Base-by-base conservation (phyloP, 2,888 invertebrate genomes). In the Apomyelois bistriatella region DNA sequence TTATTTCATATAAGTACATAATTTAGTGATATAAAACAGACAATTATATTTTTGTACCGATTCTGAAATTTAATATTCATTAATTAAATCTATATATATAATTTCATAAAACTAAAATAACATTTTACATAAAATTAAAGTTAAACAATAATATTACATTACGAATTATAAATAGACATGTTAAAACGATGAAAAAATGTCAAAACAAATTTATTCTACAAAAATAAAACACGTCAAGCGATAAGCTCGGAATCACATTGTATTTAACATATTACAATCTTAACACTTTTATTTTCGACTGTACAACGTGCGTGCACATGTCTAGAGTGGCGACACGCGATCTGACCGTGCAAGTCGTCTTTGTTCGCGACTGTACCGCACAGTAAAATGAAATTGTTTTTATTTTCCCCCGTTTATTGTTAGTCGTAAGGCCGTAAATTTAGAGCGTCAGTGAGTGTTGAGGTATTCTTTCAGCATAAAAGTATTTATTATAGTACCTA, bases 271-370 rank as follows among this genome's bases (percentile, higher is more conserved):
- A 32, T 32, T 46, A 30, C n/a, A 40, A 8, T 13, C 22, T 22
- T 22, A 22, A 40, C 32, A 46, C 49, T 50, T 50, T 50, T 50
- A 13, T 30, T 16, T 13, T 30, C 32, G 41, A 50, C 30, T 40
- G 49, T 50, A 50, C 40, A 17, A n/a, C 12, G 68, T 73, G 74
- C 74, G 75, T 75, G 74, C 55, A 66, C 65, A 57, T 61, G 35
- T 35, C 32, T 13, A 66, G 60, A 62, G 58, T 62, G 61, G 63
- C 60, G 64, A 67, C 77, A 77, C 76, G 78, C 76, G 57, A 76
- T 51, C 59, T 65, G 64, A 55, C 65, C 66, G 59, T 51, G 57
- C 55, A 52, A 56, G 47, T 57, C 60, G 53, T 52, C 57, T 66
- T 68, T 73, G 70, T 70, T 50, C 57, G 63, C 71, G 65, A 70